A percentile compares a stretch with the other conserved stretches of the same genome.
phyloP scores from a whole-genome alignment of 2,113 vertebrate genomes.

The Danio rerio region DNA sequence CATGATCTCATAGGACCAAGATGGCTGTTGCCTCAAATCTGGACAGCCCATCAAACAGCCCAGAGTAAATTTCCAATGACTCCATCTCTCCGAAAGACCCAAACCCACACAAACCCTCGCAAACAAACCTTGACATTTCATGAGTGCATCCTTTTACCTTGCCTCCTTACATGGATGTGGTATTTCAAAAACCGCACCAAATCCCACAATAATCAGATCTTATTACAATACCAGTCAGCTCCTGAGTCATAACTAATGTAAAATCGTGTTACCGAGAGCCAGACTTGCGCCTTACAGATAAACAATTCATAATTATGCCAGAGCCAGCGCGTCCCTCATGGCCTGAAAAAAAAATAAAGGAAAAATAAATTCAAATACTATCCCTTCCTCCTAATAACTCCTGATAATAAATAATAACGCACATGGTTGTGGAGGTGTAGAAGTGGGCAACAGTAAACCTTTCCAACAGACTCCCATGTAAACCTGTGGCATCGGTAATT shows the following conservation, averaged over 20 bases:
- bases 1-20: neutral
- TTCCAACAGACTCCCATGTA: slow-evolving; percentile 30
- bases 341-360: slow-evolving; percentile 15
- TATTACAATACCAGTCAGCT: slow-evolving; percentile 27
- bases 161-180: neutral
- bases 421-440: slow-evolving; percentile 26
- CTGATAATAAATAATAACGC: slow-evolving; percentile 43
- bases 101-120: slow-evolving; percentile 10
- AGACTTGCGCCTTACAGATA: neutral
- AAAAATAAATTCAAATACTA: slow-evolving; percentile 19
- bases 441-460: slow-evolving; percentile 25
- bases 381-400: slow-evolving; percentile 26
- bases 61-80: slow-evolving; percentile 50
- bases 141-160: slow-evolving; percentile 12
- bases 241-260: slow-evolving; percentile 1
- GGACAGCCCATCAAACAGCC: slow-evolving; percentile 14
- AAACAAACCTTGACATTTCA: slow-evolving; percentile 51
- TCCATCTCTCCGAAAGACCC: slow-evolving; percentile 35
- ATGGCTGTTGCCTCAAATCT: neutral
- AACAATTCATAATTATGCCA: slow-evolving; percentile 40
- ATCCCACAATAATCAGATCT: slow-evolving; percentile 27
- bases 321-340: slow-evolving; percentile 26
- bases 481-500: slow-evolving; percentile 18
- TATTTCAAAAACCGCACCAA: slow-evolving; percentile 30
- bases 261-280: slow-evolving; percentile 4